Percentiles rank a stretch among this genome's conserved stretches.
phyloP scores from a whole-genome alignment of 2,888 invertebrate species.

The Notodonta ziczac region DNA sequence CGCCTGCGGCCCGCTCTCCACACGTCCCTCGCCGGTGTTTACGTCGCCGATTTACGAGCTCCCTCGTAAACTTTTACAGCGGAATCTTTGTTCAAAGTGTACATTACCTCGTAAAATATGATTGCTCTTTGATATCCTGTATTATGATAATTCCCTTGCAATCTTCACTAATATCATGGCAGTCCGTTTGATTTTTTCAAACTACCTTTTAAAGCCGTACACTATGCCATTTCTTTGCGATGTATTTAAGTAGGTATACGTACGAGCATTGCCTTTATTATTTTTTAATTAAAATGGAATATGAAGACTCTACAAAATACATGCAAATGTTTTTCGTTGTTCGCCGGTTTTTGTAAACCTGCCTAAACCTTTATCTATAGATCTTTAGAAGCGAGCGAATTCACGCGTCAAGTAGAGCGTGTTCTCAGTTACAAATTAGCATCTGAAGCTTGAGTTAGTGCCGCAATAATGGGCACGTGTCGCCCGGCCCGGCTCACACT shows the following conservation, averaged over 20 bases:
- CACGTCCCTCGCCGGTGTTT: conserved; percentile 7
- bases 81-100: conserved; percentile 43
- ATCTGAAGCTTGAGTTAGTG: conserved; percentile 4
- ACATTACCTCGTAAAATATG: conserved; percentile 37
- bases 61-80: conserved; percentile 37
- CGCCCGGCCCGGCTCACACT: not conserved
- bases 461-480: conserved; percentile 3
- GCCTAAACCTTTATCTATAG: not conserved
- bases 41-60: conserved; percentile 13
- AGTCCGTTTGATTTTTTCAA: not conserved
- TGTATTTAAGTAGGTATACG: too few species aligned
- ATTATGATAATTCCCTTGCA: conserved; percentile 27
- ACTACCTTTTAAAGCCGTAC: too few species aligned
- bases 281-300: too few species aligned
- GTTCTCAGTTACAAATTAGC: conserved; percentile 2
- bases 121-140: conserved; percentile 29
- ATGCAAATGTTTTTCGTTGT: too few species aligned
- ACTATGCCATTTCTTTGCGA: too few species aligned
- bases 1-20: not conserved
- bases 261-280: too few species aligned
- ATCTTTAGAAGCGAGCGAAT: not conserved
- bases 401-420: not conserved
- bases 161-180: conserved; percentile 8
- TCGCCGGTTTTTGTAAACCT: too few species aligned
- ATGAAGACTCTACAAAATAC: too few species aligned